A percentile compares a stretch with the other conserved stretches of the same genome.
Conservation (phyloP, 2,888 invertebrate genomes). For the Busseola fusca region DNA sequence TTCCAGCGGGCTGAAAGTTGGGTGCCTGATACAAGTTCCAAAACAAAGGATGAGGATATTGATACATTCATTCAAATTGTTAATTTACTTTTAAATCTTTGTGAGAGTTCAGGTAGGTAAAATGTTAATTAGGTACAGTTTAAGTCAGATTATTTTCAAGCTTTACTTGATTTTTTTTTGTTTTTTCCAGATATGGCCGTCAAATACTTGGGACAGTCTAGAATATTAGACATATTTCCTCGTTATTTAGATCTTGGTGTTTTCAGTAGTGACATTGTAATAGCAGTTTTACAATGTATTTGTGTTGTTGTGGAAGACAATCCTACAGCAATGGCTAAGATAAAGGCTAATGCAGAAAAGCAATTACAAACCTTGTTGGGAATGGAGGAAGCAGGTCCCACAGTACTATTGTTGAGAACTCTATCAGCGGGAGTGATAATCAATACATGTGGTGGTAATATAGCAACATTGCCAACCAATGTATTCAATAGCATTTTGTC, state of each 20-base stretch:
- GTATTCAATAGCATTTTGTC: constrained; percentile 85
- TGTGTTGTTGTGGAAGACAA: constrained; percentile 93
- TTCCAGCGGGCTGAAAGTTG: constrained; percentile 86
- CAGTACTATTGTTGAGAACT: constrained; percentile 86
- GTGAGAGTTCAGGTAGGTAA: constrained; percentile 89
- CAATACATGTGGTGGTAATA: constrained; percentile 85
- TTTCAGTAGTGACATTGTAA: constrained; percentile 89
- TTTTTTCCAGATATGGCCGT: constrained; percentile 88
- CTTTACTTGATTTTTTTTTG: constrained; percentile 9
- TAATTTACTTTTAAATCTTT: constrained; percentile 91
- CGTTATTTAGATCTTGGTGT: constrained; percentile 89
- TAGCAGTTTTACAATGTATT: constrained; percentile 90
- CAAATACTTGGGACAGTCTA: constrained; percentile 90
- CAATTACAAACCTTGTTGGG: constrained; percentile 80
- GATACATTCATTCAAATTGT: constrained; percentile 92
- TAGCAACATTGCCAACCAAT: constrained; percentile 79
- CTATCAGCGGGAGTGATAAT: constrained; percentile 89
- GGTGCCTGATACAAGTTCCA: constrained; percentile 82
- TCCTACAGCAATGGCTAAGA: constrained; percentile 86
- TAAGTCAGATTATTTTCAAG: background rate
- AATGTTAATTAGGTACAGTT: background rate
- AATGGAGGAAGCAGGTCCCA: constrained; percentile 80
- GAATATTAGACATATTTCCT: constrained; percentile 89
- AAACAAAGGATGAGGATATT: constrained; percentile 87
- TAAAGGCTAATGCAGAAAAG: constrained; percentile 85